Evolutionary conservation across 1,140 invertebrate species (phyloP), one percentile per base, ranked within the genome.

Genomic region (Pantala flavescens): DNA sequence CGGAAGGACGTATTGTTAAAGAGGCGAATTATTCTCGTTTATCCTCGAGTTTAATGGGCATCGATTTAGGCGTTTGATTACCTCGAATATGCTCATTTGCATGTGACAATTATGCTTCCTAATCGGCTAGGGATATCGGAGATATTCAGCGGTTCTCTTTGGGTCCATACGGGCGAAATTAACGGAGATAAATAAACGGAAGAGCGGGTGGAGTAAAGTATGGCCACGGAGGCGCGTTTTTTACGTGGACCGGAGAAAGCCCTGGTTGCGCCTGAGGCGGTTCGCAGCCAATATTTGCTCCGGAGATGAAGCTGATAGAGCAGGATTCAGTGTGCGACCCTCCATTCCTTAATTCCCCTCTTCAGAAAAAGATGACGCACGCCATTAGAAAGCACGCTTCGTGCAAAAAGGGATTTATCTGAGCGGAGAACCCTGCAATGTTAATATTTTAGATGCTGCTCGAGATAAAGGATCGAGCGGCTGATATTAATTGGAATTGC

Each of bases 221-320:
- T 76, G 77, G 77, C 74, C 77, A 76, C 78, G 77, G 78, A 77
- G 74, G 79, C 73, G 80, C 81, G 81, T 83, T 83, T 84, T 82
- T 82, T 81, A 81, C 78, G 76, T 76, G 75, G 79, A 76, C 76
- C 75, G 55, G 23, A 43, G 24, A 70, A 80, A 81, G 81, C 49
- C n/a, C 12, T 21, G 49, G 3, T 63, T 80, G 81, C 81, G 82
- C 83, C 83, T 84, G 83, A 84, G 82, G 83, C 82, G 78, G 49
- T 63, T 21, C 49, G n/a, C 16, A 63, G 49, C 49, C 49, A 63
- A 63, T 63, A 63, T 63, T 63, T 63, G 49, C 49, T 63, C n/a
- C 49, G 49, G 49, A 63, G 49, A 63, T 63, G 49, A 12, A 63
- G 49, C 16, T 19, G 49, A 63, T 63, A 63, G n/a, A 21, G 49